phyloP scores from a whole-genome alignment of 2,113 vertebrate genomes.

The Alethe castanea region DNA sequence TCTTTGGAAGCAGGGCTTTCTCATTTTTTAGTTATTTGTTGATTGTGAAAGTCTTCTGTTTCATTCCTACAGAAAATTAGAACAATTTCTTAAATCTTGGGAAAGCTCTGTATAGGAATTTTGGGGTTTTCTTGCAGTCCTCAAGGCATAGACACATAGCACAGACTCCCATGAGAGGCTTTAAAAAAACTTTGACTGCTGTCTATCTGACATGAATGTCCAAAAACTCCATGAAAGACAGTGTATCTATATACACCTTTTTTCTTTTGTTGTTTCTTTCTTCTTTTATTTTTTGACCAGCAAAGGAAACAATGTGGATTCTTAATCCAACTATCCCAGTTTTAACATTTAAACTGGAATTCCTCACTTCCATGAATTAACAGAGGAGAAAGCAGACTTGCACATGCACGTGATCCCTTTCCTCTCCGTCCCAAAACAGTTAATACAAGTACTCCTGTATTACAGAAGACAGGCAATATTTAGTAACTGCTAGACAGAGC shows the following conservation, averaged over 20 bases:
- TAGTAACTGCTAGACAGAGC: not conserved
- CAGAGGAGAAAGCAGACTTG: not conserved
- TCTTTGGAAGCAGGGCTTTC: not conserved
- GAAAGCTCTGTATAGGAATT: not conserved
- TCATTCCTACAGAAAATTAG: not conserved
- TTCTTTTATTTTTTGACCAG: not conserved
- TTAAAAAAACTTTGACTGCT: not conserved
- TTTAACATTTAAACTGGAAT: not conserved
- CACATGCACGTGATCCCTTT: not conserved
- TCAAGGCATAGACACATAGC: not conserved
- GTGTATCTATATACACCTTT: not conserved
- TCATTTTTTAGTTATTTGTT: not conserved
- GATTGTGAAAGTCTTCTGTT: not conserved
- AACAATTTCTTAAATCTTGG: not conserved
- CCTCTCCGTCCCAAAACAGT: not conserved
- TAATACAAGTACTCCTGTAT: not conserved
- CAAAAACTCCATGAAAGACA: not conserved
- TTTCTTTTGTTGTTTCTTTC: not conserved
- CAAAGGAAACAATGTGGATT: not conserved
- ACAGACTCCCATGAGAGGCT: not conserved
- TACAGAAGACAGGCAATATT: not conserved
- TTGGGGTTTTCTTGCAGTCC: not conserved
- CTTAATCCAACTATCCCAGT: not conserved
- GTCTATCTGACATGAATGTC: not conserved
- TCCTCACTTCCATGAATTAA: not conserved